phyloP scores from a whole-genome alignment of 2,113 vertebrate genomes.

The Xiphophorus couchianus region DNA sequence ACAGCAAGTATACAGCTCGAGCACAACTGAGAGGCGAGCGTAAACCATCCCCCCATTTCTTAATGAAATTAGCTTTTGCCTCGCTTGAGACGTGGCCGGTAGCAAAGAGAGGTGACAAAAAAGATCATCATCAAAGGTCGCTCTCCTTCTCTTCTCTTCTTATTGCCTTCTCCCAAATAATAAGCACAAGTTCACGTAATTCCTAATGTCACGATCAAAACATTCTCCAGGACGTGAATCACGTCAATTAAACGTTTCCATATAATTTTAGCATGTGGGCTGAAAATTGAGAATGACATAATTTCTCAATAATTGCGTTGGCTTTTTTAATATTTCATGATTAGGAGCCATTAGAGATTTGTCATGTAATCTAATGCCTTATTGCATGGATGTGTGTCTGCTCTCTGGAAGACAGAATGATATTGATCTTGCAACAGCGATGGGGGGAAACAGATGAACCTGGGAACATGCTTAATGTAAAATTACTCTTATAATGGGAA shows the following conservation, averaged over 20 bases:
- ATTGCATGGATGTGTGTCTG: slow-evolving; percentile 5
- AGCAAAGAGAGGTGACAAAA: slow-evolving; percentile 70
- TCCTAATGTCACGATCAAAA: slow-evolving; percentile 60
- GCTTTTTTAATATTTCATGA: slow-evolving; percentile 65
- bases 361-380: slow-evolving; percentile 36
- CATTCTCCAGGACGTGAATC: slow-evolving; percentile 50
- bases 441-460: background rate
- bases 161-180: slow-evolving; percentile 60
- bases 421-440: slow-evolving; percentile 1
- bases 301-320: slow-evolving; percentile 61
- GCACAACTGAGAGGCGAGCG: slow-evolving; percentile 37
- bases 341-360: slow-evolving; percentile 51
- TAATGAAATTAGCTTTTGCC: slow-evolving; percentile 75
- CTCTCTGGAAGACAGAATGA: slow-evolving; percentile 11
- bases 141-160: slow-evolving; percentile 55
- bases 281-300: slow-evolving; percentile 56
- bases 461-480: background rate
- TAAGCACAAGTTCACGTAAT: slow-evolving; percentile 63
- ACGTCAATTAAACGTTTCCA: slow-evolving; percentile 65
- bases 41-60: slow-evolving; percentile 57
- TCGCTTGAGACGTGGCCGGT: slow-evolving; percentile 58
- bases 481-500: background rate
- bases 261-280: slow-evolving; percentile 52
- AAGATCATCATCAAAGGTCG: slow-evolving; percentile 76
- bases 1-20: slow-evolving; percentile 51